Percentiles rank a stretch among this genome's conserved stretches.
Evolutionary conservation across 2,113 vertebrate genomes (phyloP).

Genomic region (Ciconia maguari): DNA sequence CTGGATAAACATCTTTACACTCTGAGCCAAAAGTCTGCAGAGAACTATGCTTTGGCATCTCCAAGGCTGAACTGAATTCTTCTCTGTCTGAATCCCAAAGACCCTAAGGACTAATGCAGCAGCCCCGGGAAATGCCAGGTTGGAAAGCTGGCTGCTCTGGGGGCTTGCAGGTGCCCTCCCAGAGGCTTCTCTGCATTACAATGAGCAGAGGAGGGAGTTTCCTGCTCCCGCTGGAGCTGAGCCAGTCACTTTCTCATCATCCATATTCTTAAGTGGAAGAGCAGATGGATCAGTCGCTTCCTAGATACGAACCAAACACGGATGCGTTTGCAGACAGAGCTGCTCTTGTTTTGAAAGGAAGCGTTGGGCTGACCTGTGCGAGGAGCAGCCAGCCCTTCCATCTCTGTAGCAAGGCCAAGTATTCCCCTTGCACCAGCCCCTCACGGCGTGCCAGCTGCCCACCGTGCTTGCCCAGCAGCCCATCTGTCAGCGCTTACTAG

Average conservation of each 20-base stretch:
- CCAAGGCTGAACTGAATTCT: background rate
- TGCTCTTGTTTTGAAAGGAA: slow-evolving; percentile 44
- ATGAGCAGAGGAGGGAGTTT: slow-evolving; percentile 9
- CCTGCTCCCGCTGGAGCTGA: slow-evolving; percentile 30
- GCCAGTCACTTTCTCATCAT: slow-evolving; percentile 52
- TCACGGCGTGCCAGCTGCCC: rapidly evolving
- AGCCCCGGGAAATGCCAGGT: background rate
- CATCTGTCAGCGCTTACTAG: rapidly evolving
- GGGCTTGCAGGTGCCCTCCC: slow-evolving; percentile 42
- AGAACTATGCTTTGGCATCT: background rate
- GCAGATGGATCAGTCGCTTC: slow-evolving; percentile 62
- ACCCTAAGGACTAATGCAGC: background rate
- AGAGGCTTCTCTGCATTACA: background rate
- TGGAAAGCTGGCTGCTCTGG: background rate
- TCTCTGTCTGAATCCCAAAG: background rate
- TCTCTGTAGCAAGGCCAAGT: background rate
- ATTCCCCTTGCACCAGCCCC: background rate
- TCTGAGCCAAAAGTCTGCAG: background rate
- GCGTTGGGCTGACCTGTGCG: background rate
- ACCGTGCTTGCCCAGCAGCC: rapidly evolving
- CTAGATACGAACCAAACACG: slow-evolving; percentile 44
- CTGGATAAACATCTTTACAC: background rate
- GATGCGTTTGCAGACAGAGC: background rate
- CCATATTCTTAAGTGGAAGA: slow-evolving; percentile 51
- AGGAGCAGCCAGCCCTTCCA: background rate